Conservation (phyloP, 2,113 vertebrate genomes). For the Phoxinus phoxinus region DNA sequence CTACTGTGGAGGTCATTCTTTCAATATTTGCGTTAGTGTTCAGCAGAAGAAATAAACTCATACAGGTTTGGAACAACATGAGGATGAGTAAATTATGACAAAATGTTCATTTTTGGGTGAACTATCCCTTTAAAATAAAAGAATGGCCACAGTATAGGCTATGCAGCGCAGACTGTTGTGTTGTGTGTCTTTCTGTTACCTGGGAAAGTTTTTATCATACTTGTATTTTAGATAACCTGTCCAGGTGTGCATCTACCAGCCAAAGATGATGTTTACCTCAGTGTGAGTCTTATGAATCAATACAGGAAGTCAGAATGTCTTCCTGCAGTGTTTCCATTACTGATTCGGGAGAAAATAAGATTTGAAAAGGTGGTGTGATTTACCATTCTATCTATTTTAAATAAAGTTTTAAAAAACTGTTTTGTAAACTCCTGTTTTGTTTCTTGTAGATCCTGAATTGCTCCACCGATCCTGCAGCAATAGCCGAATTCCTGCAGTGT, state of each 20-base stretch:
- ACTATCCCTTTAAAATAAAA: too few species aligned
- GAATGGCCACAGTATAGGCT: neutral
- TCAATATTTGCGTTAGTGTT: too few species aligned
- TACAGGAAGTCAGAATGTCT: conserved; percentile 71
- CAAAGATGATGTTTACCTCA: conserved; percentile 79
- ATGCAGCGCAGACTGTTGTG: neutral
- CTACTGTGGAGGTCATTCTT: too few species aligned
- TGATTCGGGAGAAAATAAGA: conserved; percentile 76
- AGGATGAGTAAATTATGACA: too few species aligned
- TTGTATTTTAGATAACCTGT: conserved; percentile 73
- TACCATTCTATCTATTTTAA: neutral
- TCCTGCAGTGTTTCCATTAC: conserved; percentile 75
- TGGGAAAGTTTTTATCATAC: neutral
- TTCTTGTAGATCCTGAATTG: conserved; percentile 76
- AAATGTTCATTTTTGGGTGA: too few species aligned
- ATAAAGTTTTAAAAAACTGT: neutral
- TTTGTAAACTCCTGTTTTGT: neutral
- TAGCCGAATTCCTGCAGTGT: conserved; percentile 81
- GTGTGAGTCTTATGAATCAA: conserved; percentile 75
- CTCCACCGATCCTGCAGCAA: conserved; percentile 75
- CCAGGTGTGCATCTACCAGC: conserved; percentile 76
- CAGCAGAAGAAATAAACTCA: too few species aligned
- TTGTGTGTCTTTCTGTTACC: neutral
- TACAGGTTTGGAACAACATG: too few species aligned
- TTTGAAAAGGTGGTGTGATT: conserved; percentile 81